Evolutionary conservation across 2,888 invertebrate species (phyloP).

Genomic region (Lamellibrachia satsuma): DNA sequence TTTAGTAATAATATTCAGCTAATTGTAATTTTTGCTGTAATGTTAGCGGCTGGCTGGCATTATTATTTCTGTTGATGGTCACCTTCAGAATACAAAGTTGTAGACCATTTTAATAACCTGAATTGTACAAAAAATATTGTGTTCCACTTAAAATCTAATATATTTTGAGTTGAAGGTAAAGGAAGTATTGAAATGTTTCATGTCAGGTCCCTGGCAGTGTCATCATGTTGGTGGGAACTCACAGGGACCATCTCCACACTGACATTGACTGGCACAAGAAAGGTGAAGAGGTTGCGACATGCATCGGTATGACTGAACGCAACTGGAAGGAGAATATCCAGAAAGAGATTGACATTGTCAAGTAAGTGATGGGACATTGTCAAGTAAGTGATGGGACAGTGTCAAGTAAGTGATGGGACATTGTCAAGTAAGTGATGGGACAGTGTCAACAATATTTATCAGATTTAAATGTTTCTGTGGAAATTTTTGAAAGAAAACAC

Average conservation of each 20-base stretch:
- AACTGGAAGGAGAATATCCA: constrained; percentile 7
- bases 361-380: background rate
- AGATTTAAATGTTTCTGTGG: background rate
- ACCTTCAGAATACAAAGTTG: background rate
- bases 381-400: background rate
- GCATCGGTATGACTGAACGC: background rate
- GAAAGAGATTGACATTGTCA: constrained; percentile 13
- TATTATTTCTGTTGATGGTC: background rate
- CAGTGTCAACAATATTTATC: background rate
- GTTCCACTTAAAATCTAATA: background rate
- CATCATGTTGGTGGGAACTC: constrained; percentile 20
- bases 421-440: background rate
- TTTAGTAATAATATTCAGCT: too few species aligned
- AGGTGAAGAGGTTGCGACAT: background rate
- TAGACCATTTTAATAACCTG: background rate
- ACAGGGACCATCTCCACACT: background rate
- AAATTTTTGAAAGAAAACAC: background rate
- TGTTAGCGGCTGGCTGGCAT: background rate
- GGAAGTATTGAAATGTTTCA: background rate
- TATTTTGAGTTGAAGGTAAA: background rate
- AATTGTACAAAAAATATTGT: background rate
- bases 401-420: background rate
- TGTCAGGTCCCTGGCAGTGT: constrained; percentile 14
- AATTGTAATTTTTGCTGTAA: too few species aligned
- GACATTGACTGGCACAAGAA: background rate